Conservation (phyloP, 2,113 vertebrate species). For the Sceloporus tristichus region DNA sequence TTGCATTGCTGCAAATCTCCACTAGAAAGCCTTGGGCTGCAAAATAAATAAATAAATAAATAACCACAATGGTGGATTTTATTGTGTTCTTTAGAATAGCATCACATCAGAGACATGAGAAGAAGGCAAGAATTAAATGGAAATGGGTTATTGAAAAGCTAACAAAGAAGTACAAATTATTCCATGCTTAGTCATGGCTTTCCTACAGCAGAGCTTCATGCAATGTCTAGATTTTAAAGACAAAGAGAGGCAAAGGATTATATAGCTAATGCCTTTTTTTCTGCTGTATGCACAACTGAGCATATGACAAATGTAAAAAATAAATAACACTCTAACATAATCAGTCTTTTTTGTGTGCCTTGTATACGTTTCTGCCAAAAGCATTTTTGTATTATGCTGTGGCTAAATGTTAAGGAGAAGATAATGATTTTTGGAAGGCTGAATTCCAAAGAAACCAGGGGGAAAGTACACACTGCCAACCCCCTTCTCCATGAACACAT, state of each 20-base stretch:
- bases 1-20: constrained; percentile 35
- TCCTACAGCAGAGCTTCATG: constrained; percentile 38
- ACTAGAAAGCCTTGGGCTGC: constrained; percentile 28
- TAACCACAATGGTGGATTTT: constrained; percentile 46
- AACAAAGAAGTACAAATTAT: constrained; percentile 56
- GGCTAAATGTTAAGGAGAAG: not conserved
- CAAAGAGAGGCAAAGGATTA: constrained; percentile 54
- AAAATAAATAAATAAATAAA: no score
- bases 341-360: not conserved
- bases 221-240: constrained; percentile 41
- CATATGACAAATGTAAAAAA: constrained; percentile 31
- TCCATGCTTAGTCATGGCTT: constrained; percentile 55
- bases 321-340: constrained; percentile 27
- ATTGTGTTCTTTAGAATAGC: constrained; percentile 46
- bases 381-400: constrained; percentile 9
- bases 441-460: not conserved
- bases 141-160: constrained; percentile 67
- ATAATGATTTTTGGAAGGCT: not conserved
- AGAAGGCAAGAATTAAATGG: constrained; percentile 43
- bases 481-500: not conserved
- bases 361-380: not conserved
- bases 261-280: constrained; percentile 35
- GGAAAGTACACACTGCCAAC: not conserved
- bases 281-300: constrained; percentile 26
- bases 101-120: constrained; percentile 36